A percentile compares a stretch with the other conserved stretches of the same genome.
phyloP scores from a whole-genome alignment of 2,888 invertebrate genomes.

The Teinopalpus imperialis region DNA sequence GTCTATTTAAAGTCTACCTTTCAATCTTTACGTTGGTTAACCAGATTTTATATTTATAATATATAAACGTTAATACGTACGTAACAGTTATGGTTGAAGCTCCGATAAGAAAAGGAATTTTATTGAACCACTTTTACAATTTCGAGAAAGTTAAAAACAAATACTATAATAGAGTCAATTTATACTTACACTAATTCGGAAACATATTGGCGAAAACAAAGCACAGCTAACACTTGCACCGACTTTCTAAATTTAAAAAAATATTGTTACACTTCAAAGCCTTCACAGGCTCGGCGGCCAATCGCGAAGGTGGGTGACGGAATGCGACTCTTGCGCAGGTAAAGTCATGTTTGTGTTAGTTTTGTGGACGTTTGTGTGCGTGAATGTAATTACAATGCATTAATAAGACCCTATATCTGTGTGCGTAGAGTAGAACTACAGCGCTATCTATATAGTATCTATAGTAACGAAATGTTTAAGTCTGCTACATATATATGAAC shows the following conservation, averaged over 20 bases:
- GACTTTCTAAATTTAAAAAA: constrained; percentile 61
- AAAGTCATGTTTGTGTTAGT: constrained; percentile 47
- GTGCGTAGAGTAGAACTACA: constrained; percentile 29
- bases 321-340: constrained; percentile 79
- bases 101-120: background rate
- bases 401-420: constrained; percentile 37
- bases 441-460: constrained; percentile 20
- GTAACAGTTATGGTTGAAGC: constrained; percentile 1
- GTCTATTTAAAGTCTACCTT: too few species aligned
- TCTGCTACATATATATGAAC: too few species aligned
- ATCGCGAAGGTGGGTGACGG: constrained; percentile 69
- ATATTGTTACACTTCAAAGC: constrained; percentile 52
- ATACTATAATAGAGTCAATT: constrained; percentile 3
- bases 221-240: constrained; percentile 38
- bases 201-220: constrained; percentile 33
- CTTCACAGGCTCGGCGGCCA: constrained; percentile 66
- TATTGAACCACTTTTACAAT: background rate
- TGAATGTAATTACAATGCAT: constrained; percentile 55
- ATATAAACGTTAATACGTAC: background rate
- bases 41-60: too few species aligned
- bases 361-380: constrained; percentile 45
- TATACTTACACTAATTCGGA: constrained; percentile 36
- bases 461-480: too few species aligned
- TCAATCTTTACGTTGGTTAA: too few species aligned
- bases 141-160: background rate